Conservation (phyloP, 2,888 invertebrate genomes). For the Peribatodes rhomboidaria region DNA sequence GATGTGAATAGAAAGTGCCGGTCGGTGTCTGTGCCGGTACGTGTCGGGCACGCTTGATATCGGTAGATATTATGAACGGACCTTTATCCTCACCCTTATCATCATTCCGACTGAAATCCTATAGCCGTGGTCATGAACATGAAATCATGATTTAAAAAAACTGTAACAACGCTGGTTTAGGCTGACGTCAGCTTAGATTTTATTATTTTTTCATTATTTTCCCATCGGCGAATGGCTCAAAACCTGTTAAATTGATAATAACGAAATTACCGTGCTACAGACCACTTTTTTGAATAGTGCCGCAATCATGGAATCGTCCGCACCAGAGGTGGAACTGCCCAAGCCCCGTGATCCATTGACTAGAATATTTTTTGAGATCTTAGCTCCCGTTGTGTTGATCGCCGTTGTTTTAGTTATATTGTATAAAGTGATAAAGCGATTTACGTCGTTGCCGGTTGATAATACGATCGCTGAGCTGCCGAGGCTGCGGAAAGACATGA, state of each 20-base stretch:
- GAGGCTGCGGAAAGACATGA: conserved; percentile 95
- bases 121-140: too few species aligned
- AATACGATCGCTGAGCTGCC: conserved; percentile 81
- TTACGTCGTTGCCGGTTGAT: conserved; percentile 63
- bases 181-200: conserved; percentile 70
- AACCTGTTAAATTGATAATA: conserved; percentile 56
- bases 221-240: conserved; percentile 48
- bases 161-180: conserved; percentile 8
- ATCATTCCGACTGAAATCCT: too few species aligned
- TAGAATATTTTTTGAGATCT: conserved; percentile 57
- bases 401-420: conserved; percentile 88
- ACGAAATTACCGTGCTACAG: conserved; percentile 51
- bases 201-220: conserved; percentile 57
- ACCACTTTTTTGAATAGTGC: conserved; percentile 42
- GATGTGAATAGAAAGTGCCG: too few species aligned
- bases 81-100: too few species aligned
- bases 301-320: conserved; percentile 66
- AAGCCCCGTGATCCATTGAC: conserved; percentile 46
- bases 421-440: conserved; percentile 88
- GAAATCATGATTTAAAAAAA: too few species aligned
- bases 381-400: conserved; percentile 88
- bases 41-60: too few species aligned
- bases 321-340: conserved; percentile 65
- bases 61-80: too few species aligned
- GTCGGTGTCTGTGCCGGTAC: too few species aligned